A percentile compares a stretch with the other conserved stretches of the same genome.
Evolutionary conservation across 1,140 invertebrate genomes (phyloP).

Genomic region (Goniozus legneri): DNA sequence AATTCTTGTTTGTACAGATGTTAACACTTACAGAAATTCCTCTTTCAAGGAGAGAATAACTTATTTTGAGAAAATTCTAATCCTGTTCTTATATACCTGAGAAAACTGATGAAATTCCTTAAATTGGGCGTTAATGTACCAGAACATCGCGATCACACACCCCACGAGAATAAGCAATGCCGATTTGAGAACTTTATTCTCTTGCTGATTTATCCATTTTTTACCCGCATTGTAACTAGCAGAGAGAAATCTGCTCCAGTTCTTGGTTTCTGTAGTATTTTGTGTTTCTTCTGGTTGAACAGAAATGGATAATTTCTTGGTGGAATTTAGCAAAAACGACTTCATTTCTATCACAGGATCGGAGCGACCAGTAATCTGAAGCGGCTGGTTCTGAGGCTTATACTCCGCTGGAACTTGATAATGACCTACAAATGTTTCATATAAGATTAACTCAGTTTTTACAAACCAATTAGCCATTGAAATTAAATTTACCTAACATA

Average conservation of each 20-base stretch:
- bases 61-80: too few species aligned
- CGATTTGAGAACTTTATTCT: conserved; percentile 67
- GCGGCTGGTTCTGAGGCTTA: conserved; percentile 44
- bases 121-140: conserved; percentile 58
- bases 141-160: conserved; percentile 66
- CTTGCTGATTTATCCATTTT: conserved; percentile 64
- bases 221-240: conserved; percentile 37
- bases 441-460: background rate
- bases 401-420: conserved; percentile 68
- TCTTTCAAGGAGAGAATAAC: too few species aligned
- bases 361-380: conserved; percentile 59
- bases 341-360: conserved; percentile 44
- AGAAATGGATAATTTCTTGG: conserved; percentile 24
- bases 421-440: conserved; percentile 62
- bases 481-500: conserved; percentile 37
- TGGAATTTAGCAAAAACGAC: conserved; percentile 25
- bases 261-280: conserved; percentile 10
- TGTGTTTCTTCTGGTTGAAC: conserved; percentile 20
- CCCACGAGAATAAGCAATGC: conserved; percentile 63
- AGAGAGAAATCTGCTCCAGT: conserved; percentile 26
- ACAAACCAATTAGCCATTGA: background rate
- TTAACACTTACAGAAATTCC: background rate
- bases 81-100: conserved; percentile 47
- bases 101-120: conserved; percentile 66
- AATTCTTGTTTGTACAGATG: background rate